Conservation (phyloP, 2,113 vertebrate genomes). For the Morone saxatilis region DNA sequence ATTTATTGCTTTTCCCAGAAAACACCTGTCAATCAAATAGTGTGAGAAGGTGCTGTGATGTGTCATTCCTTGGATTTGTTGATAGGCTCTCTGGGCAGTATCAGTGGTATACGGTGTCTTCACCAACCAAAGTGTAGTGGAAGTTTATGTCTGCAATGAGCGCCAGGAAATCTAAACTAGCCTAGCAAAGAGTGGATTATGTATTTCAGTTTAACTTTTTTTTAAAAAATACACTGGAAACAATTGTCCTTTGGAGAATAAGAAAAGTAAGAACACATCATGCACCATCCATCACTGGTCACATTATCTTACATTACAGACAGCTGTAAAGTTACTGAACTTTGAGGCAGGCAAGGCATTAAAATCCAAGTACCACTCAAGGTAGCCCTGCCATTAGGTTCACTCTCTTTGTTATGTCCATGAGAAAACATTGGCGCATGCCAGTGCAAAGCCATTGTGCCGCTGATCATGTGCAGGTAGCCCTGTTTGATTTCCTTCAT, state of each 20-base stretch:
- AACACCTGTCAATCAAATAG: constrained; percentile 2
- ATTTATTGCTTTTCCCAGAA: not conserved
- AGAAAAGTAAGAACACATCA: not conserved
- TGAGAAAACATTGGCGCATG: not conserved
- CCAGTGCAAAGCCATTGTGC: not conserved
- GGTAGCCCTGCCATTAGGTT: not conserved
- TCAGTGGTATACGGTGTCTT: not conserved
- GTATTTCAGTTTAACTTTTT: not conserved
- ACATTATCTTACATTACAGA: not conserved
- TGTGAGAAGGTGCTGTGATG: not conserved
- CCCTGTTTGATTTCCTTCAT: not conserved
- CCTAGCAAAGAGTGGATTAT: not conserved
- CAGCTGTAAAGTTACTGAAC: not conserved
- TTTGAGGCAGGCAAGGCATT: no score
- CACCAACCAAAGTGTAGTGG: not conserved
- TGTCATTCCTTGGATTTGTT: not conserved
- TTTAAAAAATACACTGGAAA: not conserved
- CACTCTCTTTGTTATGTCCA: not conserved
- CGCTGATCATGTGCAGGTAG: not conserved
- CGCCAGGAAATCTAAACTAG: not conserved
- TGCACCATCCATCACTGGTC: not conserved
- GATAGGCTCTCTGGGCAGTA: not conserved
- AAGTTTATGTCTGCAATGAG: not conserved
- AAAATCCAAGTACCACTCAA: not conserved
- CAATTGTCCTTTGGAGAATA: not conserved